Evolutionary conservation across 2,888 invertebrate species (phyloP).

Genomic region (Laothoe populi): DNA sequence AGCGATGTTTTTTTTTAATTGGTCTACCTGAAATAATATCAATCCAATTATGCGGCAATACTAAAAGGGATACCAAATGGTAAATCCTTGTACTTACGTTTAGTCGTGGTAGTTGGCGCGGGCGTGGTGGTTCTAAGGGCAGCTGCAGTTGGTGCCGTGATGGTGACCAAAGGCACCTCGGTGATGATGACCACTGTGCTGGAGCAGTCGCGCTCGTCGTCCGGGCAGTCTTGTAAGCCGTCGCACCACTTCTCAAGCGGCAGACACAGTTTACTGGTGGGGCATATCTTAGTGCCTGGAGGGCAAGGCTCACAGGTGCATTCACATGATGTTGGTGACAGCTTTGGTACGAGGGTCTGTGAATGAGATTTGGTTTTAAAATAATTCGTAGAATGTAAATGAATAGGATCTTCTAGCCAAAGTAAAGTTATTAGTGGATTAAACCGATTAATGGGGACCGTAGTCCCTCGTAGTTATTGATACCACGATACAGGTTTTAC

Average conservation of each 20-base stretch:
- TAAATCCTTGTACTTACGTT: slow-evolving; percentile 50
- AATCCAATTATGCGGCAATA: background rate
- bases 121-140: slow-evolving; percentile 40
- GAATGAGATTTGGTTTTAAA: too few relatives aligned
- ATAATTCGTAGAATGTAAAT: too few relatives aligned
- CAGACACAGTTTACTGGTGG: slow-evolving; percentile 90
- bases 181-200: slow-evolving; percentile 51
- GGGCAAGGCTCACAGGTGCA: slow-evolving; percentile 91
- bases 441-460: too few relatives aligned
- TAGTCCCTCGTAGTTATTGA: too few relatives aligned
- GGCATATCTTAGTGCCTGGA: slow-evolving; percentile 87
- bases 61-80: background rate
- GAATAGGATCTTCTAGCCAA: too few relatives aligned
- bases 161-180: slow-evolving; percentile 50
- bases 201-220: slow-evolving; percentile 90
- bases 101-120: slow-evolving; percentile 42
- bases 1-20: background rate
- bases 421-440: too few relatives aligned
- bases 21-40: slow-evolving; percentile 10
- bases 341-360: slow-evolving; percentile 84
- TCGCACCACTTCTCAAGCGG: slow-evolving; percentile 91
- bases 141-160: slow-evolving; percentile 48
- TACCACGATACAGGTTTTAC: too few relatives aligned
- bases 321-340: slow-evolving; percentile 86
- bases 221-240: slow-evolving; percentile 91